Percentiles rank a stretch among this genome's conserved stretches.
Conservation (phyloP, 1,140 invertebrate species). For the Plodia interpunctella region DNA sequence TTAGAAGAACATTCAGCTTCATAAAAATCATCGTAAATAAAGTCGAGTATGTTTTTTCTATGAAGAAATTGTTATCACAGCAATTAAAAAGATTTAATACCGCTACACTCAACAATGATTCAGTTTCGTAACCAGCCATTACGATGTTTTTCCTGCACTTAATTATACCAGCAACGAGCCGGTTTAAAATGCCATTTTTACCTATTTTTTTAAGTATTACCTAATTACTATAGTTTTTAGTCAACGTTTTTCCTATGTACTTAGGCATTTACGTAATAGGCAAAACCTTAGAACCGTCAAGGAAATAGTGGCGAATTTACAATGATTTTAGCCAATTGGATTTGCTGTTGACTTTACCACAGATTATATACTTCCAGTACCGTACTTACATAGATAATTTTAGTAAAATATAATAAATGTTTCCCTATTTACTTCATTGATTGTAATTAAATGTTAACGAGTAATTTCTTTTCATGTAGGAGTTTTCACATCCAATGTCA, state of each 20-base stretch:
- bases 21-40: constrained; percentile 7
- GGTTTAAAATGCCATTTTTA: neutral
- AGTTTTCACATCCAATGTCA: too few relatives aligned
- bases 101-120: neutral
- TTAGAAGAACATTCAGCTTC: neutral
- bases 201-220: neutral
- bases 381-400: too few relatives aligned
- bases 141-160: neutral
- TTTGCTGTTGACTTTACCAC: too few relatives aligned
- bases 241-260: neutral
- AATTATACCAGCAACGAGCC: neutral
- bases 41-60: neutral
- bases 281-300: too few relatives aligned
- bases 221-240: neutral
- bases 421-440: too few relatives aligned
- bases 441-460: too few relatives aligned
- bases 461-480: too few relatives aligned
- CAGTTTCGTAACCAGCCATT: neutral
- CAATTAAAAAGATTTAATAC: neutral
- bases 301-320: too few relatives aligned
- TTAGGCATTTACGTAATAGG: too few relatives aligned
- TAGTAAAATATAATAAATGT: too few relatives aligned
- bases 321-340: too few relatives aligned
- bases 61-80: neutral
- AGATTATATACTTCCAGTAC: too few relatives aligned